Evolutionary conservation across 2,888 invertebrate genomes (phyloP), one percentile per base, ranked within the genome.

Genomic region (Malachius bipustulatus): DNA sequence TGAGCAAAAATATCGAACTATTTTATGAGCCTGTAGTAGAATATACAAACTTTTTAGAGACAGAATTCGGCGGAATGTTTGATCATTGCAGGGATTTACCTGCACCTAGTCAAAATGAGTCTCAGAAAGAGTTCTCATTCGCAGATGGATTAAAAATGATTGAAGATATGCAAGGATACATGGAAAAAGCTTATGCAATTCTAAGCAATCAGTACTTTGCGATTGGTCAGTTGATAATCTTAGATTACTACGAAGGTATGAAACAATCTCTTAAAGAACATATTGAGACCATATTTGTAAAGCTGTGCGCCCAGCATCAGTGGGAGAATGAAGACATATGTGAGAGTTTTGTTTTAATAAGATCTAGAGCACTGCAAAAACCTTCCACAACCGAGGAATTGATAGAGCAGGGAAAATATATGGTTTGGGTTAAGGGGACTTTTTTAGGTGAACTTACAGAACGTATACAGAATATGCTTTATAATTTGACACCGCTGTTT

Each of bases 311-410:
- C 30, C 65, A 70, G 14, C 82, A 82, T 48, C 73, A 73, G 48
- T 65, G 63, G 36, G 75, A 77, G 47, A 80, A 82, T 58, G 60
- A 71, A 30, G 68, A 68, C 14, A 82, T 84, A 42, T 82, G 82
- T 51, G 61, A 64, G 1, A 73, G 74, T 47, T 91, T 89, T 57
- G 75, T 82, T 58, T 65, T 65, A 14, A 75, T 91, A 36, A 73
- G 74, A 47, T 65, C 65, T 16, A 72, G 67, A 44, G 84, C 87
- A 1, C 56, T 81, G 8, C 72, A 74, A 47, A 73, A 77, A 45
- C 90, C 91, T 0, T 70, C 70, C 42, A 79, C 78, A 26, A 87
- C 89, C 0, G 80, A 77, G 47, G 84, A 90, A 50, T 65, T 93
- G 16, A 73, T 91, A 47, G 82, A 79, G 42, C 75, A 82, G 60